phyloP scores from a whole-genome alignment of 1,140 invertebrate species.

The Leptoteleia sp. region DNA sequence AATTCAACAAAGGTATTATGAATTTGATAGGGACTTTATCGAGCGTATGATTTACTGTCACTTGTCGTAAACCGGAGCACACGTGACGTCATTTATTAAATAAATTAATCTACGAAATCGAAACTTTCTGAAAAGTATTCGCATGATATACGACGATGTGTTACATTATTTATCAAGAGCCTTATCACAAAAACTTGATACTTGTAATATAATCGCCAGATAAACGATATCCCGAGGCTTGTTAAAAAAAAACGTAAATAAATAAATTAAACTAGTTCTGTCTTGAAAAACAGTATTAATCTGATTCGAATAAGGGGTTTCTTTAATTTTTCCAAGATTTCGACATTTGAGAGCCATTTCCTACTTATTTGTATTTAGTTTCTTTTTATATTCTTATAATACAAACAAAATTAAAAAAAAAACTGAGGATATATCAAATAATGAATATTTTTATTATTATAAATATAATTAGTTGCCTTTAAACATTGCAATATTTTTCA shows the following conservation, averaged over 20 bases:
- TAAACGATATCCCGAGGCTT: slow-evolving; percentile 8
- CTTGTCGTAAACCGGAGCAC: not conserved
- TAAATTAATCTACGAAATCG: slow-evolving; percentile 5
- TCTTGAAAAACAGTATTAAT: too few relatives aligned
- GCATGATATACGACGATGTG: not conserved
- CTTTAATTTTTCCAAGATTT: too few relatives aligned
- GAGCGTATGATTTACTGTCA: not conserved
- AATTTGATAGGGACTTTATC: slow-evolving; percentile 3
- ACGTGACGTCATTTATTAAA: slow-evolving; percentile 3
- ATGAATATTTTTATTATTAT: too few relatives aligned
- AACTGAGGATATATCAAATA: too few relatives aligned
- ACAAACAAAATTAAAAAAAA: too few relatives aligned
- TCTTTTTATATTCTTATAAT: too few relatives aligned
- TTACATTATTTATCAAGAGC: slow-evolving; percentile 4
- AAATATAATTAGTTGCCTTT: too few relatives aligned
- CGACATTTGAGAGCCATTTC: too few relatives aligned
- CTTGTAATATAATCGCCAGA: slow-evolving; percentile 10
- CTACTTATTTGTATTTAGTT: too few relatives aligned
- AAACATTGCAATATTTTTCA: too few relatives aligned
- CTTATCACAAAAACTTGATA: slow-evolving; percentile 10
- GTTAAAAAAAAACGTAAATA: not conserved
- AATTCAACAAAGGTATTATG: not conserved
- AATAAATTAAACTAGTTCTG: too few relatives aligned
- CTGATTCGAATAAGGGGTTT: too few relatives aligned
- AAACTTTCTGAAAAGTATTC: slow-evolving; percentile 9